Percentiles rank a stretch among this genome's conserved stretches.
phyloP scores from a whole-genome alignment of 1,140 invertebrate species.

The Coenobita brevimanus region DNA sequence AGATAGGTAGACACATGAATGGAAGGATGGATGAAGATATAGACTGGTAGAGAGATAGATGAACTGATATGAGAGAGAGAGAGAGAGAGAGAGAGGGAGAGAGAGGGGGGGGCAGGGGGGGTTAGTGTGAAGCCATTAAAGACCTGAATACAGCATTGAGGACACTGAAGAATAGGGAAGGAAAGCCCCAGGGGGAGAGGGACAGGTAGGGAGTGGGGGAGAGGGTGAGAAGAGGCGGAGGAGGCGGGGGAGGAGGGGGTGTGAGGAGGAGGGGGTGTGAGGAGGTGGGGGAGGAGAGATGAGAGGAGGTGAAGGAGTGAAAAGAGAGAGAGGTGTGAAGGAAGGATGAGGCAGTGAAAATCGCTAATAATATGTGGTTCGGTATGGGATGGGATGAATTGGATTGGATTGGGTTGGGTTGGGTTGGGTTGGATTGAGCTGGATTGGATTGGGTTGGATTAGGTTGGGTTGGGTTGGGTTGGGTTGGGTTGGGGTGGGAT shows the following conservation, averaged over 20 bases:
- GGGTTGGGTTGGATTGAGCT: no score
- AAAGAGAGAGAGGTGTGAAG: neutral
- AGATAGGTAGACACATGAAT: no score
- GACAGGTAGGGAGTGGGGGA: neutral
- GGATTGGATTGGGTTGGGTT: no score
- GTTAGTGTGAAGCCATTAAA: neutral
- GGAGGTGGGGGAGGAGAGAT: neutral
- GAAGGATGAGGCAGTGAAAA: neutral
- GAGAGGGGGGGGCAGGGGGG: neutral
- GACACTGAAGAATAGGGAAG: neutral
- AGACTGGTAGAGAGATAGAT: neutral
- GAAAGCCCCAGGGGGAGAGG: neutral
- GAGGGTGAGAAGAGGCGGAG: neutral
- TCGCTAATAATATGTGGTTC: no score
- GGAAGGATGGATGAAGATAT: no score
- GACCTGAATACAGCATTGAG: neutral
- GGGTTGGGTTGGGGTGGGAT: no score
- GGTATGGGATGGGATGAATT: no score
- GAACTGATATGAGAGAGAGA: no score
- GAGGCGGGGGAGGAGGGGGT: neutral
- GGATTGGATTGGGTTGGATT: no score
- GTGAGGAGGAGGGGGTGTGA: constrained; percentile 3
- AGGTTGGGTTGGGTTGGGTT: no score
- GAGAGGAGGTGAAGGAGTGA: constrained; percentile 9
- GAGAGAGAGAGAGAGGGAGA: neutral